These are phyloP conservation scores for Pseudococcus longispinus DNA, from an alignment of 2,888 invertebrate species.

Conservation along the genomic window DNA sequence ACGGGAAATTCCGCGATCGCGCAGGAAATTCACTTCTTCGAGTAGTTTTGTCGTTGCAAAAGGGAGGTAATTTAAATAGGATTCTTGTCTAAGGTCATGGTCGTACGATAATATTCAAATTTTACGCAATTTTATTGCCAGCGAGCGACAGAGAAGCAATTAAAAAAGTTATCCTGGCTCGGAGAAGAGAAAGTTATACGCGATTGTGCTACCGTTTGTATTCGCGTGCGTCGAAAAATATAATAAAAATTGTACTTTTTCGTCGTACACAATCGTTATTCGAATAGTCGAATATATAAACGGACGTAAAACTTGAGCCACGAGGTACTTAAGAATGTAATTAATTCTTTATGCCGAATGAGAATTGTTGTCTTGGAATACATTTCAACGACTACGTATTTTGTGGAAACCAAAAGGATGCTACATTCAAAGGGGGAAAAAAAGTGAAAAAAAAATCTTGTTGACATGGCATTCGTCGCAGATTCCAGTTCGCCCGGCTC, in stretches of 20 bases:
- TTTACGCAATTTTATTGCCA: not conserved
- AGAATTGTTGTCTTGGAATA: not conserved
- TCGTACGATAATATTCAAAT: conserved; percentile 19
- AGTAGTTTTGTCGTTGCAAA: not conserved
- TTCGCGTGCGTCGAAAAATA: not conserved
- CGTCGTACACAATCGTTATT: not conserved
- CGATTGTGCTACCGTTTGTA: not conserved
- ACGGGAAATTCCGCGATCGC: not conserved
- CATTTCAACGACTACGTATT: not conserved
- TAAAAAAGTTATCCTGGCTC: conserved; percentile 10
- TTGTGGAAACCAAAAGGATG: not conserved
- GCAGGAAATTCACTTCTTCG: not conserved
- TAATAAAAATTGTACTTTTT: not conserved
- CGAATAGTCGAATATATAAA: not conserved
- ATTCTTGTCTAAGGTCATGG: conserved; percentile 12
- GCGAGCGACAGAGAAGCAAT: not conserved
- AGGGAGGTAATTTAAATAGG: not conserved
- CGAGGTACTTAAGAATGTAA: not conserved
- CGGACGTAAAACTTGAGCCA: not conserved
- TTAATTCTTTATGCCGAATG: not conserved
- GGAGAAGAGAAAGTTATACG: not conserved
- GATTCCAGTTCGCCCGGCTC: not conserved
- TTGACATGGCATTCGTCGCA: conserved; percentile 19
- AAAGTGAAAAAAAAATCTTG: not conserved
- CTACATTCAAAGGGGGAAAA: not conserved